Conservation (phyloP, 2,113 vertebrate genomes). For the Poeciliopsis prolifica region DNA sequence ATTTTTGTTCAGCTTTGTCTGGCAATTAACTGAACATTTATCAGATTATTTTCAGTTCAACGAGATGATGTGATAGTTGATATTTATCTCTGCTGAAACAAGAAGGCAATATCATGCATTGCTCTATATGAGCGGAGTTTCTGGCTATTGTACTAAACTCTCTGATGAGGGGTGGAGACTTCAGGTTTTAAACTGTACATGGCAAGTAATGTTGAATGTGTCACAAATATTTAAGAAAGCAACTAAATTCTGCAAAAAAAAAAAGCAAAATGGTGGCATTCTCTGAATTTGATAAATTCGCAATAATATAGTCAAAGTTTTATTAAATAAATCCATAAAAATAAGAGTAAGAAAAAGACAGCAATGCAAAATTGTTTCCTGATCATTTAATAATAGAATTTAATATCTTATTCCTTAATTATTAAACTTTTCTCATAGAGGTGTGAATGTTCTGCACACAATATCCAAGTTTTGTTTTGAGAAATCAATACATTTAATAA, state of each 20-base stretch:
- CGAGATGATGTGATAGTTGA: background rate
- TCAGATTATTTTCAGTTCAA: background rate
- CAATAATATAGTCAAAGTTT: too few species aligned
- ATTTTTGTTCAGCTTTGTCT: constrained; percentile 28
- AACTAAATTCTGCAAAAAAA: background rate
- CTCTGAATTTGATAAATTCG: too few species aligned
- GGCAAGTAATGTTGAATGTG: background rate
- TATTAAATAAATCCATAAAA: too few species aligned
- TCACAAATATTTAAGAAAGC: background rate
- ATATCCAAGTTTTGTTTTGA: background rate
- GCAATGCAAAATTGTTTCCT: background rate
- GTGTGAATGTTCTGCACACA: background rate
- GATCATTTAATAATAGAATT: background rate
- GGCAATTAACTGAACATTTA: constrained; percentile 9
- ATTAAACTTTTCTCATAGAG: background rate
- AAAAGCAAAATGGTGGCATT: background rate
- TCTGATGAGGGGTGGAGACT: background rate
- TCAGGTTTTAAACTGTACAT: background rate
- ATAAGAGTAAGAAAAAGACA: background rate
- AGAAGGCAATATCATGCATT: background rate
- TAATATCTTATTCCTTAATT: background rate
- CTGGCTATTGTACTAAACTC: background rate
- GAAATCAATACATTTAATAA: too few species aligned
- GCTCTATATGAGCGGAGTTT: background rate
- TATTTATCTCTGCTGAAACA: background rate